Base-by-base conservation (phyloP, 2,797 vertebrate species). In the Eurystomus glaucurus region DNA sequence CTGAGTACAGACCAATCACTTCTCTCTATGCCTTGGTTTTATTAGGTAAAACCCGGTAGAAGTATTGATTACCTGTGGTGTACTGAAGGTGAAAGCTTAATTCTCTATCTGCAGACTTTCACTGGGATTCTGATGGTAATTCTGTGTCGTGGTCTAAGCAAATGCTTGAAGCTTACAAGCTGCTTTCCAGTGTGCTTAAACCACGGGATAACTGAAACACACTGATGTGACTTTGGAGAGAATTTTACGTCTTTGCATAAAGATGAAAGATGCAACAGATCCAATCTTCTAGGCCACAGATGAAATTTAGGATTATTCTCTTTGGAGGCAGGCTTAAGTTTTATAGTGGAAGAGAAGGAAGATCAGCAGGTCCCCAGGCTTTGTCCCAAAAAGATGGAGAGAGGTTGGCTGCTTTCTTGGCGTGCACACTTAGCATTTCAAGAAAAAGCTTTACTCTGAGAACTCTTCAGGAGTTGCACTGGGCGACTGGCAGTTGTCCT, bases 371-470 rank as follows among this genome's bases (percentile, higher is more conserved):
- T 45, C 5, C 11, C 10, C 3, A 1, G 18, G 21, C 43, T 58
- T 26, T 20, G 9, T 60, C 45, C 14, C 11, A 3, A 23, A 4
- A 29, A 26, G 58, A 14, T 6, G 6, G 33, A 3, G 6, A 25
- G 25, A 57, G 4, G 7, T 58, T 51, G 84, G 7, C 29, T 71
- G 26, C 25, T 71, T 33, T 41, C n/a, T 54, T 43, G 18, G 14
- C 6, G 9, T 9, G 1, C 15, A 10, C 1, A 0, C 3, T 54
- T 16, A 37, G 12, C 18, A 11, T 29, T 84, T 10, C 46, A 82
- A 71, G 16, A 7, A 19, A 17, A 66, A 52, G 5, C 37, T 90
- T 64, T 39, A 10, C 31, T 33, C 48, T n/a, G 8, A 37, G 26
- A 83, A 25, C 21, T 70, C 21, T 43, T 64, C 4, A 26, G 70